Base-by-base conservation (phyloP, 2,888 invertebrate genomes). In the Leptopterna dolabrata region DNA sequence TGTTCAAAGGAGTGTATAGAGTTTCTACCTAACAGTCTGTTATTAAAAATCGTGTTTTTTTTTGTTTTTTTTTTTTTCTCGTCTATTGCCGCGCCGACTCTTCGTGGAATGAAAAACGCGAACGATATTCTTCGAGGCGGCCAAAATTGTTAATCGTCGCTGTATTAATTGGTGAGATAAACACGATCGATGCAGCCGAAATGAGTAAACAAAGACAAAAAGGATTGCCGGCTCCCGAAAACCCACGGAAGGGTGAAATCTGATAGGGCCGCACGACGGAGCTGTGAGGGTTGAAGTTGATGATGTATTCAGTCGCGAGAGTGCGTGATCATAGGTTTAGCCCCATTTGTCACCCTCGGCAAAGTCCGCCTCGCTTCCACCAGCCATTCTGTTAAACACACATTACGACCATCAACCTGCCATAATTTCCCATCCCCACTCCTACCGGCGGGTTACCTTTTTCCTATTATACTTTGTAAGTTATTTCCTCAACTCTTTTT, bases 371-470 rank as follows among this genome's bases (percentile, higher is more conserved):
- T 27, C 70, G 24, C 43, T 41, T 19, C 45, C 36, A 27, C 36
- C 47, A 29, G 70, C 84, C 63, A 41, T 70, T 63, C 70, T 63
- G 84, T 70, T 84, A 71, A 84, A 84, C 84, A 84, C 84, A 70
- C 84, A 84, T 84, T 84, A 84, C 73, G 71, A 71, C 84, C 70
- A 84, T 84, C 84, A 84, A 71, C 43, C 84, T 73, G 71, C 84
- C 73, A 84, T 84, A 84, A 84, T 70, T 84, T 36, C 63, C 30
- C 19, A 30, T n/a, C n/a, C 36, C 76, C 36, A 7, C 36, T 27
- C 24, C 24, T 19, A 36, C 36, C 24, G 19, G 63, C 24, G 19
- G 63, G 24, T 63, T 63, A 63, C 63, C 63, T 63, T 63, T 63
- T 63, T 63, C 63, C 63, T 63, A 63, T 63, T 63, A 63, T 63